These are phyloP conservation scores for Acanthiza pusilla DNA, from an alignment of 2,797 vertebrate species.

Conservation along the genomic window DNA sequence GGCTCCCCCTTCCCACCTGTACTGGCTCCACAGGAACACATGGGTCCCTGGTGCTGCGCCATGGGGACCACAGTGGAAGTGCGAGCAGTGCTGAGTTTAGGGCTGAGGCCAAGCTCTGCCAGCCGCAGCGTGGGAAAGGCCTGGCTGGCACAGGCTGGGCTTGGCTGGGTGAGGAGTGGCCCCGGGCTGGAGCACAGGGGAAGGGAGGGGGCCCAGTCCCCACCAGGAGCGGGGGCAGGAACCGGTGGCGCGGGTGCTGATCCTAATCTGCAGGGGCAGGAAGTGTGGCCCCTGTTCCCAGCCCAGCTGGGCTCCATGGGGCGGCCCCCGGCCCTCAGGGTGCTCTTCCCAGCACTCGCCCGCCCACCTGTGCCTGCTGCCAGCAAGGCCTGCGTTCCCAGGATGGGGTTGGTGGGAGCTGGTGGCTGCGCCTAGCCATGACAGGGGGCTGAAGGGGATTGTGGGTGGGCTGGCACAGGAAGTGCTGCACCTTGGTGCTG, in stretches of 20 bases:
- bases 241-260: slow-evolving; percentile 31
- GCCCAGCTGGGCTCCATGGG: neutral
- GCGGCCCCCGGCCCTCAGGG: slow-evolving; percentile 22
- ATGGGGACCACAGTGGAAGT: neutral
- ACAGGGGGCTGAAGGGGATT: neutral
- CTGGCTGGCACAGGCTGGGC: slow-evolving; percentile 26
- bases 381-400: neutral
- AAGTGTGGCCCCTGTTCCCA: slow-evolving; percentile 46
- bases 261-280: slow-evolving; percentile 48
- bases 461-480: slow-evolving; percentile 24
- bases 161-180: slow-evolving; percentile 58
- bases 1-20: neutral
- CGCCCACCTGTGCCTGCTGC: neutral
- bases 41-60: neutral
- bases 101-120: slow-evolving; percentile 1
- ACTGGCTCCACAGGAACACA: accelerated
- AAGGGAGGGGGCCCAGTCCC: slow-evolving; percentile 47
- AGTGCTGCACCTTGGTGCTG: neutral
- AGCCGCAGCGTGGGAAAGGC: slow-evolving; percentile 37
- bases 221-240: slow-evolving; percentile 48
- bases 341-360: neutral
- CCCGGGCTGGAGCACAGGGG: slow-evolving; percentile 64
- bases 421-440: neutral
- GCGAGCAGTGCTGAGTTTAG: neutral
- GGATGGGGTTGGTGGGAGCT: neutral